Conservation (phyloP, 2,888 invertebrate species). For the Neocrepidodera transversa region DNA sequence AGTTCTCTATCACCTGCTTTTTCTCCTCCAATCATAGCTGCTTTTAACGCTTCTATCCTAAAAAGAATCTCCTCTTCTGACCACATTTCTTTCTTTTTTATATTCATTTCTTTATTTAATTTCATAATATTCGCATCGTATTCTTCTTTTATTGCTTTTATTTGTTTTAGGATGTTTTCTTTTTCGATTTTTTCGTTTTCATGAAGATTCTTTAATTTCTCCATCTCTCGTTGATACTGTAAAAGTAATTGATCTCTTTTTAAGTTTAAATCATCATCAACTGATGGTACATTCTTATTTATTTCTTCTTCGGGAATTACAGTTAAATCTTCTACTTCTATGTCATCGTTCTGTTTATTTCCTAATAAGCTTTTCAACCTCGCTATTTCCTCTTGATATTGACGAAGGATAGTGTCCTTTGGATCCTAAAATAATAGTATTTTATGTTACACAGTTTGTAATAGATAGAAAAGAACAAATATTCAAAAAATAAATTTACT, state of each 20-base stretch:
- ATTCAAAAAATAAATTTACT: conserved; percentile 22
- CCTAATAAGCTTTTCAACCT: conserved; percentile 70
- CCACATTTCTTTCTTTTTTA: conserved; percentile 61
- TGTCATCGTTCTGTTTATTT: conserved; percentile 42
- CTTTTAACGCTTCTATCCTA: conserved; percentile 66
- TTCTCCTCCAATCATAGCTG: conserved; percentile 82
- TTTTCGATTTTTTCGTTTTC: conserved; percentile 58
- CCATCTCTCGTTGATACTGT: conserved; percentile 66
- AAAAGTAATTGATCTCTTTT: conserved; percentile 57
- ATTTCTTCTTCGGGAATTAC: conserved; percentile 40
- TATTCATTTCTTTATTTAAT: conserved; percentile 68
- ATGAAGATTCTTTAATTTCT: conserved; percentile 57
- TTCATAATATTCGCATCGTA: conserved; percentile 65
- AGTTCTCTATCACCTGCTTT: conserved; percentile 74
- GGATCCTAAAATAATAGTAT: conserved; percentile 68
- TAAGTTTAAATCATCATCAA: conserved; percentile 47
- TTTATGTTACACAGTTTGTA: too few relatives aligned
- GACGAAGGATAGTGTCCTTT: conserved; percentile 83
- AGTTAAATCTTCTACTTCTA: conserved; percentile 50
- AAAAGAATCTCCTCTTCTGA: conserved; percentile 58
- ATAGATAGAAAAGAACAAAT: too few relatives aligned
- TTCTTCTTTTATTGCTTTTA: conserved; percentile 65
- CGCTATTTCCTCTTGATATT: conserved; percentile 86
- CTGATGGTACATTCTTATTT: conserved; percentile 39
- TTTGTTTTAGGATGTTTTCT: conserved; percentile 57